Percentiles rank a stretch among this genome's conserved stretches.
phyloP scores from a whole-genome alignment of 2,888 invertebrate species.

The Oithona nana region DNA sequence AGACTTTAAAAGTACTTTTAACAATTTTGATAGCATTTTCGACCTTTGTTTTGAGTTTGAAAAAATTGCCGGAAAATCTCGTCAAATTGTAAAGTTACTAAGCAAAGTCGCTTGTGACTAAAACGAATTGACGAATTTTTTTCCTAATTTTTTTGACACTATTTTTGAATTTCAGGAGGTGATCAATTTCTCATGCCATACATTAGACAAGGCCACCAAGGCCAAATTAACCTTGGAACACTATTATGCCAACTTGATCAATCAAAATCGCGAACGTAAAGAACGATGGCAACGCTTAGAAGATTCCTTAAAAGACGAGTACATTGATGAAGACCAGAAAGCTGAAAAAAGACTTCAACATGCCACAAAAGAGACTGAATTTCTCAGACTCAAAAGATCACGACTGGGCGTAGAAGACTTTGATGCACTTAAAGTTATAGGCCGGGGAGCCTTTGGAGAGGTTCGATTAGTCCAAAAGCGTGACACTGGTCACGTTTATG shows the following conservation, averaged over 20 bases:
- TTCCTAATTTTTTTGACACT: too few species aligned
- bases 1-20: too few species aligned
- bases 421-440: conserved; percentile 83
- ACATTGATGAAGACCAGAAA: conserved; percentile 82
- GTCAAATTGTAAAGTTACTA: too few species aligned
- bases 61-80: too few species aligned
- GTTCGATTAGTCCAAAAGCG: conserved; percentile 97
- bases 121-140: too few species aligned
- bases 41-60: too few species aligned
- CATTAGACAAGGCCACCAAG: conserved; percentile 94
- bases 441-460: conserved; percentile 80
- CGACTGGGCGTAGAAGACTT: conserved; percentile 94
- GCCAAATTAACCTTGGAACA: conserved; percentile 96
- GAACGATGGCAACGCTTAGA: conserved; percentile 39
- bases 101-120: too few species aligned
- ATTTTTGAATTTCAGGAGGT: not conserved
- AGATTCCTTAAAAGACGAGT: conserved; percentile 45
- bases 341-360: conserved; percentile 84
- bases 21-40: too few species aligned
- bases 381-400: conserved; percentile 81
- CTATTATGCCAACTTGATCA: conserved; percentile 94
- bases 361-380: conserved; percentile 96
- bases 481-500: conserved; percentile 98
- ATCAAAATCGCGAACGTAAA: conserved; percentile 91
- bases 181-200: conserved; percentile 87